A percentile compares a stretch with the other conserved stretches of the same genome.
phyloP scores from a whole-genome alignment of 2,113 vertebrate genomes.

The Lepus timidus region DNA sequence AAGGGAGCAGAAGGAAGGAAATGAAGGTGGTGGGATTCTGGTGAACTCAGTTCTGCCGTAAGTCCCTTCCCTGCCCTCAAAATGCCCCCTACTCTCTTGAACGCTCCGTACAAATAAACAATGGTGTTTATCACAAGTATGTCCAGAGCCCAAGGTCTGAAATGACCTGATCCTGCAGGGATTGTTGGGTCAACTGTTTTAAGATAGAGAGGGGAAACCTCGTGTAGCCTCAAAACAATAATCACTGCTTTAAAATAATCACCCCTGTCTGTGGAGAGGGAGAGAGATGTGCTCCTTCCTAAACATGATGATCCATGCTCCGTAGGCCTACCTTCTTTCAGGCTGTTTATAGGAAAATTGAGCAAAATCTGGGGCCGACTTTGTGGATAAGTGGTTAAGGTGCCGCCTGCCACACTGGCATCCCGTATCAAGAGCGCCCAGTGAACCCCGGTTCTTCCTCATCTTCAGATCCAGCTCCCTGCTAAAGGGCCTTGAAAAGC shows the following conservation, averaged over 20 bases:
- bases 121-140: too few species aligned
- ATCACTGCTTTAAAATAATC: not conserved
- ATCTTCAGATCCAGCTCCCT: too few species aligned
- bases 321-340: not conserved
- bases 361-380: not conserved
- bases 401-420: too few species aligned
- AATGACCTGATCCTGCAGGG: too few species aligned
- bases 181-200: not conserved
- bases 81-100: not conserved
- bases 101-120: not conserved
- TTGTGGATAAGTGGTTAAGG: too few species aligned
- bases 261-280: not conserved
- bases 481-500: too few species aligned
- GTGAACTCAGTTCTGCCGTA: not conserved
- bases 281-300: not conserved
- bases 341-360: not conserved
- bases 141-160: not conserved
- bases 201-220: not conserved
- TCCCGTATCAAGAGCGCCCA: too few species aligned
- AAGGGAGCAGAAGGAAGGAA: fast-evolving
- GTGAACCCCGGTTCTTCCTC: too few species aligned
- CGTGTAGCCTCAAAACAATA: not conserved
- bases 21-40: not conserved
- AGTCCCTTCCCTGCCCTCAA: not conserved
- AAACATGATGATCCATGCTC: not conserved